Evolutionary conservation across 2,113 vertebrate genomes (phyloP).

Genomic region (Antigone vipio): DNA sequence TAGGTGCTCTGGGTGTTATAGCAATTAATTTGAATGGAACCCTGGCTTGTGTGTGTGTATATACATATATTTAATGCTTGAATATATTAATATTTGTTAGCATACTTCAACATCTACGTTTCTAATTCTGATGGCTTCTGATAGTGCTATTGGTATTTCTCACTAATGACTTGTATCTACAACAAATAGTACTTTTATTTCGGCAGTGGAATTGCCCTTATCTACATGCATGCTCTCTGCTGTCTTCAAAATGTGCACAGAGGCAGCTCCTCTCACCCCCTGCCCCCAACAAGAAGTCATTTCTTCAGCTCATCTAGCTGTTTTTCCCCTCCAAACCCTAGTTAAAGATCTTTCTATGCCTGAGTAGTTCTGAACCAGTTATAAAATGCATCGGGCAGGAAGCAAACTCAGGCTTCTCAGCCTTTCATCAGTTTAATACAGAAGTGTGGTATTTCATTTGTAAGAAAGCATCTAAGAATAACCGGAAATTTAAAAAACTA

Average conservation of each 20-base stretch:
- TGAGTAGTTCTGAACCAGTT: conserved; percentile 4
- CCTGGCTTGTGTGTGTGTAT: rapidly evolving
- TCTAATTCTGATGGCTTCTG: background rate
- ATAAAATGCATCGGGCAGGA: background rate
- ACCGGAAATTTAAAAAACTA: background rate
- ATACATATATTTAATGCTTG: background rate
- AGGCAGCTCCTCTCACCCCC: background rate
- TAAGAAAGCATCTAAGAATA: background rate
- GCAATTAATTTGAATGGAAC: background rate
- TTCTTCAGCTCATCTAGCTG: background rate
- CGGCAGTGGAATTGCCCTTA: background rate
- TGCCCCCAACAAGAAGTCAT: background rate
- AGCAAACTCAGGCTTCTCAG: background rate
- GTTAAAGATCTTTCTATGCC: conserved; percentile 4
- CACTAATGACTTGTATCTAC: background rate
- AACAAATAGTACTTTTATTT: background rate
- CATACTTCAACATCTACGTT: background rate
- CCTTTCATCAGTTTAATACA: background rate
- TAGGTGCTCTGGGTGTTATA: background rate
- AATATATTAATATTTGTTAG: background rate
- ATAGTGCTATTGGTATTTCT: background rate
- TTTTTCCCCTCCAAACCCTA: background rate
- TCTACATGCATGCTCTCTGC: background rate
- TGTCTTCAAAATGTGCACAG: background rate
- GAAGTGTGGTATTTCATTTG: background rate